A percentile compares a stretch with the other conserved stretches of the same genome.
Conservation (phyloP, 1,140 invertebrate genomes). For the Andrena cerasifolii region DNA sequence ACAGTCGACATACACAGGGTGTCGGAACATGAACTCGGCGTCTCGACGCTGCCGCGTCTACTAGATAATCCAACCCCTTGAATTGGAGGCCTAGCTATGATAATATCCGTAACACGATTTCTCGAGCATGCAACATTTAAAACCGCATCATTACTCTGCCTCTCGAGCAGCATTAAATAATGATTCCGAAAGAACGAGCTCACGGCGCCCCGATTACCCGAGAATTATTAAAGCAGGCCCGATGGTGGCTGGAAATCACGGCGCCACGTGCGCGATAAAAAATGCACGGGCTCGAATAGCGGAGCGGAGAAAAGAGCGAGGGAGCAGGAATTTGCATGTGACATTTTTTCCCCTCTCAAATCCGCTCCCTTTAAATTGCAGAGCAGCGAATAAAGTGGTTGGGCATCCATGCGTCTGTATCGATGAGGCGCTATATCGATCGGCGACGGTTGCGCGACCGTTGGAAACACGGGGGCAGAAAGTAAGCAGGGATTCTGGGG, state of each 20-base stretch:
- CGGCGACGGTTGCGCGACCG: neutral
- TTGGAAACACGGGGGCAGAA: neutral
- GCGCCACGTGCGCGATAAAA: slow-evolving; percentile 22
- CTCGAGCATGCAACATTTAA: no score
- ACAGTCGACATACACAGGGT: no score
- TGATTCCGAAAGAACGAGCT: slow-evolving; percentile 4
- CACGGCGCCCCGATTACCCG: slow-evolving; percentile 9
- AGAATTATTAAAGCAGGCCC: neutral
- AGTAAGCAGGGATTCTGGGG: no score
- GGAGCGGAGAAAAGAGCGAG: neutral
- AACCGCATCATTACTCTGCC: no score
- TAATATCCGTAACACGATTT: no score
- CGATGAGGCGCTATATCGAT: slow-evolving; percentile 29
- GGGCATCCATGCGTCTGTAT: neutral
- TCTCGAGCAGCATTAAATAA: no score
- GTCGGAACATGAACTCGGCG: no score
- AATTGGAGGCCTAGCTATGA: no score
- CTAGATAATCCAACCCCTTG: no score
- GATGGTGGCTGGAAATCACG: slow-evolving; percentile 8
- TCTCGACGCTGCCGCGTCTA: no score
- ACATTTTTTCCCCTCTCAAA: slow-evolving; percentile 3
- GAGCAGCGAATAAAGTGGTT: neutral
- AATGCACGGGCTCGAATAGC: neutral
- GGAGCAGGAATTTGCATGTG: neutral
- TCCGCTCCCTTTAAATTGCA: neutral